A percentile compares a stretch with the other conserved stretches of the same genome.
Conservation (phyloP, 2,888 invertebrate species). For the Pollenia griseotomentosa region DNA sequence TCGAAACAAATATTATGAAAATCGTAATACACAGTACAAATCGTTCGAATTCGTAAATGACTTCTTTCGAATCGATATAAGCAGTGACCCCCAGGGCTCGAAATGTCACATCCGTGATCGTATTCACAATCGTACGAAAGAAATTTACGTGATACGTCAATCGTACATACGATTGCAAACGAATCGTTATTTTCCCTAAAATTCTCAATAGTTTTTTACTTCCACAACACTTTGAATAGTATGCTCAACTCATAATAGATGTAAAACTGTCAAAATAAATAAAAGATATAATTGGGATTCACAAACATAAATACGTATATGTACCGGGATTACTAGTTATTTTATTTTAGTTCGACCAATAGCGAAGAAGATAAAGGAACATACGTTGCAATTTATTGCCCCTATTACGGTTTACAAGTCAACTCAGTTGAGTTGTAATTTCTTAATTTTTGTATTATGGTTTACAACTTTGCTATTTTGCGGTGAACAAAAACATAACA, state of each 20-base stretch:
- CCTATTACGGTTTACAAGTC: too few relatives aligned
- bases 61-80: too few relatives aligned
- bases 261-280: constrained; percentile 9
- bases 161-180: constrained; percentile 6
- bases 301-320: not conserved
- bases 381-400: too few relatives aligned
- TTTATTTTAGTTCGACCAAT: constrained; percentile 3
- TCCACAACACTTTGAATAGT: not conserved
- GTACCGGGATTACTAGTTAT: too few relatives aligned
- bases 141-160: constrained; percentile 21
- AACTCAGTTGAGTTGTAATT: too few relatives aligned
- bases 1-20: too few relatives aligned
- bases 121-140: constrained; percentile 9
- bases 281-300: not conserved
- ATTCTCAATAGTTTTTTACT: not conserved
- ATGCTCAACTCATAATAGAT: not conserved
- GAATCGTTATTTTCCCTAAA: not conserved
- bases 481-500: too few relatives aligned
- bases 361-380: not conserved
- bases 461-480: too few relatives aligned
- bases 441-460: too few relatives aligned
- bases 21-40: too few relatives aligned
- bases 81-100: not conserved
- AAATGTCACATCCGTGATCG: constrained; percentile 17
- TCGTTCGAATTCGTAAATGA: too few relatives aligned